These are phyloP conservation scores for Neocrepidodera transversa DNA, from an alignment of 2,888 invertebrate genomes.

Conservation along the genomic window DNA sequence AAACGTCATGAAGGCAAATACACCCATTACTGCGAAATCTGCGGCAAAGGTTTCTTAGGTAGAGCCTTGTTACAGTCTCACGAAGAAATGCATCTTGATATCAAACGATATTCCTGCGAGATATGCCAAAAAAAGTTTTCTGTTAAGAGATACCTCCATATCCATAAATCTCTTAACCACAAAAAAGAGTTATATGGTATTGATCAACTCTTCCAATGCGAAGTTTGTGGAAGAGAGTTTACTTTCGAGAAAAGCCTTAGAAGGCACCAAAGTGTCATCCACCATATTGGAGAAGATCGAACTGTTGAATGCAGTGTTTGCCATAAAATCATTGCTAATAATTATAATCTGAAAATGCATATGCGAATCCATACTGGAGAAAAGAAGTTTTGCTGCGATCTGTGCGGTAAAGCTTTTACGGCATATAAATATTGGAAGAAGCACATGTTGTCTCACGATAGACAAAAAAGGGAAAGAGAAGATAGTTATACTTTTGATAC, in stretches of 20 bases:
- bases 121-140: conserved; percentile 52
- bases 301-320: conserved; percentile 50
- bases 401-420: conserved; percentile 50
- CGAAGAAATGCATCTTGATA: conserved; percentile 52
- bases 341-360: conserved; percentile 53
- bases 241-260: conserved; percentile 52
- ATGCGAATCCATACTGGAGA: conserved; percentile 53
- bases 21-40: conserved; percentile 49
- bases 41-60: conserved; percentile 50
- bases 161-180: conserved; percentile 52
- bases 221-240: conserved; percentile 49
- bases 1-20: conserved; percentile 46
- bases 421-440: conserved; percentile 47
- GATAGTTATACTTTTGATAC: background rate
- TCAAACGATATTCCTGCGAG: conserved; percentile 51
- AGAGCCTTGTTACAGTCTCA: conserved; percentile 47
- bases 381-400: conserved; percentile 50
- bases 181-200: conserved; percentile 50
- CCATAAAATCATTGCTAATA: conserved; percentile 50
- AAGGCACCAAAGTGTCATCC: conserved; percentile 53
- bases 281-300: conserved; percentile 49
- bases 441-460: conserved; percentile 41
- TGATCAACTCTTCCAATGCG: conserved; percentile 48
- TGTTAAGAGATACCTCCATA: conserved; percentile 47
- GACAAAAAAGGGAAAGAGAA: background rate